phyloP scores from a whole-genome alignment of 2,113 vertebrate species.

The Cryptoleucopteryx plumbea region DNA sequence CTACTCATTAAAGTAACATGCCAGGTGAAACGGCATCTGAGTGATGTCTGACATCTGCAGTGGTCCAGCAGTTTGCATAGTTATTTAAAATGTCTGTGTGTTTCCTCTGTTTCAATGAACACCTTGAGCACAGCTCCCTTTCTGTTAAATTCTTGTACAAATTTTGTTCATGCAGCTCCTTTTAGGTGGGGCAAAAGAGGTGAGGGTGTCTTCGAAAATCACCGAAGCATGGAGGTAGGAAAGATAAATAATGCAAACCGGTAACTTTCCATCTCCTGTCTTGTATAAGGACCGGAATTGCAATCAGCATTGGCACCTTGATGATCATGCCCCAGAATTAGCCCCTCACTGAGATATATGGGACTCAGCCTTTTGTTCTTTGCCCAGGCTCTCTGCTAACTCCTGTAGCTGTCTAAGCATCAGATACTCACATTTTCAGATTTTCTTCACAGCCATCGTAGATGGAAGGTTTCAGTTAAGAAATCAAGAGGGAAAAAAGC shows the following conservation, averaged over 20 bases:
- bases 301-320: neutral
- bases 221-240: neutral
- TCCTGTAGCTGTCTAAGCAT: neutral
- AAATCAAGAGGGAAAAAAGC: neutral
- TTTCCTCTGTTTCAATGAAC: neutral
- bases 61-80: neutral
- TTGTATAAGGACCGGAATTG: neutral
- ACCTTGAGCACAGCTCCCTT: neutral
- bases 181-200: neutral
- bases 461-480: neutral
- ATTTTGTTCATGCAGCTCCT: neutral
- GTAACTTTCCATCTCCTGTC: neutral
- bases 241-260: neutral
- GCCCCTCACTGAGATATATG: neutral
- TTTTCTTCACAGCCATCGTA: neutral
- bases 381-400: neutral
- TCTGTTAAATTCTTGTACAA: neutral
- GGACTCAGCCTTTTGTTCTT: neutral
- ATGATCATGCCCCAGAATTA: neutral
- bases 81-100: neutral
- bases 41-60: neutral
- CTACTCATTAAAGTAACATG: neutral
- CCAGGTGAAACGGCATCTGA: fast-evolving
- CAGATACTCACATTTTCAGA: neutral
- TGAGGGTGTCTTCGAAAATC: neutral